Percentiles rank a stretch among this genome's conserved stretches.
Conservation (phyloP, 1,140 invertebrate genomes). For the Drosophila busckii region DNA sequence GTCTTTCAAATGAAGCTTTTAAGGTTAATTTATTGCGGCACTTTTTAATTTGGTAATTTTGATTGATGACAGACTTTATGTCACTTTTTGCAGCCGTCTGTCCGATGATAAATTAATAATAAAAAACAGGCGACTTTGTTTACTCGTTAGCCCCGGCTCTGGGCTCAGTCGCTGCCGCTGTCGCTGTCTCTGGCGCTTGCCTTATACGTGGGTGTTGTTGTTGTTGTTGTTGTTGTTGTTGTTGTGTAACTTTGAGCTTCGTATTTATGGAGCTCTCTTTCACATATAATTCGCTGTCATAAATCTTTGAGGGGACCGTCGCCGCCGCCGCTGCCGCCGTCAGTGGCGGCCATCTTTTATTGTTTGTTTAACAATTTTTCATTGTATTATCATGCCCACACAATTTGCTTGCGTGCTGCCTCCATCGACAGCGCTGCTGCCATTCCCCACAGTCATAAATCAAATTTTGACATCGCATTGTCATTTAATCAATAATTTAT, state of each 20-base stretch:
- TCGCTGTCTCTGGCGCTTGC: neutral
- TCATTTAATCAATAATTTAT: conserved; percentile 78
- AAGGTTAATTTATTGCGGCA: conserved; percentile 62
- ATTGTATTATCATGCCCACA: conserved; percentile 45
- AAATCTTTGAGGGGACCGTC: conserved; percentile 37
- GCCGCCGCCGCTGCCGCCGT: conserved; percentile 15
- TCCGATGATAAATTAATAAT: conserved; percentile 75
- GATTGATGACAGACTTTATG: conserved; percentile 75
- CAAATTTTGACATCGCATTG: conserved; percentile 72
- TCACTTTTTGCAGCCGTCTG: conserved; percentile 41
- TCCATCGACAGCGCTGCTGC: conserved; percentile 2
- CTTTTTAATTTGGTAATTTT: conserved; percentile 71
- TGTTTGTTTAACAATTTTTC: conserved; percentile 70
- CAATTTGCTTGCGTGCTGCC: conserved; percentile 59
- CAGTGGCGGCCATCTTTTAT: conserved; percentile 60
- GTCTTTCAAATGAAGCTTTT: conserved; percentile 36
- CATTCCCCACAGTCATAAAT: conserved; percentile 54
- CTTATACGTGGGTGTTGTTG: neutral
- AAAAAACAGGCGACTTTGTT: conserved; percentile 38
- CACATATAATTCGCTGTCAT: conserved; percentile 56
- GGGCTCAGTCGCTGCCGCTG: no score
- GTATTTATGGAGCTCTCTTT: conserved; percentile 34
- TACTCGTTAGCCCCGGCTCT: conserved; percentile 9
- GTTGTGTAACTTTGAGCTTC: conserved; percentile 43
- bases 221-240: conserved; percentile 25